Conservation (phyloP, 2,797 vertebrate genomes). For the Lemur catta region DNA sequence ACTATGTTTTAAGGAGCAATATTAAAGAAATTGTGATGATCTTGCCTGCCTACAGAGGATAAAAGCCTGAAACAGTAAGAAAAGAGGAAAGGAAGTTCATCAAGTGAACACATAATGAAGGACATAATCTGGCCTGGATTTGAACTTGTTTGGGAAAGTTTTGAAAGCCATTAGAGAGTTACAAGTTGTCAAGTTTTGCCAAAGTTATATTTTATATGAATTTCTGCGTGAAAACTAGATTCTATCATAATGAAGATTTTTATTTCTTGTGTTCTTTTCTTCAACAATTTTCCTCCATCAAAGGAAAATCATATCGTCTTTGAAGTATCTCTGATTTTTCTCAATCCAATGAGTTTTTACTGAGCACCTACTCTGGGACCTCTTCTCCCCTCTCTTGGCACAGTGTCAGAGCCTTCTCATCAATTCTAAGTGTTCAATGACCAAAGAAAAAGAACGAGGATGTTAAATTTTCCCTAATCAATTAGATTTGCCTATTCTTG, state of each 20-base stretch:
- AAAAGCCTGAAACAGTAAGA: not conserved
- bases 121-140: not conserved
- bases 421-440: not conserved
- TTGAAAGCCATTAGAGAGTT: not conserved
- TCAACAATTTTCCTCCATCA: not conserved
- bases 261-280: conserved; percentile 51
- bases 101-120: not conserved
- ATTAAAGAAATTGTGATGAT: not conserved
- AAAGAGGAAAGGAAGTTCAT: not conserved
- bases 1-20: not conserved
- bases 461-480: not conserved
- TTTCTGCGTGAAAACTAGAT: conserved; percentile 17
- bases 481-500: not conserved
- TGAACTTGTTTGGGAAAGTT: not conserved
- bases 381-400: not conserved
- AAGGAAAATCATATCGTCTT: conserved; percentile 6
- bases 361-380: not conserved
- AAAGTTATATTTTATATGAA: not conserved
- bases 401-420: not conserved
- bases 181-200: not conserved
- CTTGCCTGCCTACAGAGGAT: not conserved
- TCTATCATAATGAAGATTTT: conserved; percentile 37
- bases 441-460: not conserved
- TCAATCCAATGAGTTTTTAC: not conserved
- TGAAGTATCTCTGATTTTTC: not conserved